Evolutionary conservation across 2,113 vertebrate species (phyloP).

Genomic region (Cepphus grylle): DNA sequence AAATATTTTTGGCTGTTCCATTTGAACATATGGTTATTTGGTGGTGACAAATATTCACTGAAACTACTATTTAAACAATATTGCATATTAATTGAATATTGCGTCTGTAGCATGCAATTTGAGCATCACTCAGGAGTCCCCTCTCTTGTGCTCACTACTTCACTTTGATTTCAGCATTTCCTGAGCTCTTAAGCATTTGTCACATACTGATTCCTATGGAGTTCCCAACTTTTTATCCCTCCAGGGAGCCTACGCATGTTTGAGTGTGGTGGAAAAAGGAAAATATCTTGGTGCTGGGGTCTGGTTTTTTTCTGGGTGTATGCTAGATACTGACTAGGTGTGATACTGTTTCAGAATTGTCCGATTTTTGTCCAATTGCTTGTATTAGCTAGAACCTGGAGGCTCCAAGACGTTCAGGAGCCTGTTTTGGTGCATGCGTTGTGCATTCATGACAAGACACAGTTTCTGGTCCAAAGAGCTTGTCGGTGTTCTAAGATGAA

Average conservation of each 20-base stretch:
- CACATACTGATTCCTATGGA: not conserved
- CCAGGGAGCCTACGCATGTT: not conserved
- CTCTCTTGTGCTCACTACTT: not conserved
- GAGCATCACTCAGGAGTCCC: not conserved
- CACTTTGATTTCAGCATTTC: not conserved
- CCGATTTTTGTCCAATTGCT: not conserved
- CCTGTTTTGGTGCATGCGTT: not conserved
- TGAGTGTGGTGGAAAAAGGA: not conserved
- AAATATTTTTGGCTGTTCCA: not conserved
- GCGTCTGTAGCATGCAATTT: not conserved
- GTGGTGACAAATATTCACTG: not conserved
- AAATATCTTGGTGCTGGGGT: not conserved
- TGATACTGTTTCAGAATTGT: not conserved
- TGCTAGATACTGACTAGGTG: not conserved
- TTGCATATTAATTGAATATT: not conserved
- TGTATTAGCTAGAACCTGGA: not conserved
- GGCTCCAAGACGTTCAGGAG: not conserved
- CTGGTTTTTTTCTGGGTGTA: not conserved
- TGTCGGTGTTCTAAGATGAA: not conserved
- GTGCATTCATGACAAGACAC: not conserved
- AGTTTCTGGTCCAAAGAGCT: not conserved
- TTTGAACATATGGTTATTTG: not conserved
- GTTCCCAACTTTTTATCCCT: not conserved
- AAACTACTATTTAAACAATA: not conserved
- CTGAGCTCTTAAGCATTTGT: not conserved